Evolutionary conservation across 1,140 invertebrate species (phyloP), one percentile per base, ranked within the genome.

Genomic region (Psilanteris sp.): DNA sequence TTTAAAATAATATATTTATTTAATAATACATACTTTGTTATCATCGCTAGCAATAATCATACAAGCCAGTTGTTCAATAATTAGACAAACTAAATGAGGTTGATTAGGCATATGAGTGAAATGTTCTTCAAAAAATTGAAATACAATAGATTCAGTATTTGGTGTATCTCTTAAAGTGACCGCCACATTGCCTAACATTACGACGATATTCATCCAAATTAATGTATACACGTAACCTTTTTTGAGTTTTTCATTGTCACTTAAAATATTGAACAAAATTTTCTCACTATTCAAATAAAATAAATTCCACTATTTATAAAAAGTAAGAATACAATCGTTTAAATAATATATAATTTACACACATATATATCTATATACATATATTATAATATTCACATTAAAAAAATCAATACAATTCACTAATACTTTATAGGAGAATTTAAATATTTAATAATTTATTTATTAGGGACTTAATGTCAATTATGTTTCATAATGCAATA

Each of bases 81-180:
- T 99, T 4, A 99, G 87, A 1, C 93, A 94, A 85, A 99, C 98
- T 32, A 99, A 90, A 16, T 93, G 91, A 0, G 73, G 71, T 10
- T 77, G 61, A 5, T 93, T 94, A 0, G 96, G 96, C 2, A 96
- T 94, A 41, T 95, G 93, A 75, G 97, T 98, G 82, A 99, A 96
- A 79, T 97, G 91, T 85, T 99, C 97, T 78, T 98, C 96, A 82
- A 99, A 98, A 83, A 99, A 99, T 83, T 98, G 96, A 11, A 99
- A 88, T 59, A 99, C 97, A n/a, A 95, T 97, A 71, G 97, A 95
- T 0, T 95, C 96, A 0, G 96, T 96, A 77, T 96, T 96, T 0
- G 95, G 94, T 0, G 95, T 96, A 74, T 98, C 95, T 81, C 95
- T 97, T 52, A 99, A 88, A 0, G 96, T 94, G 3, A 99, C 96